phyloP scores from a whole-genome alignment of 2,113 vertebrate species.

The Actinemys pallida region DNA sequence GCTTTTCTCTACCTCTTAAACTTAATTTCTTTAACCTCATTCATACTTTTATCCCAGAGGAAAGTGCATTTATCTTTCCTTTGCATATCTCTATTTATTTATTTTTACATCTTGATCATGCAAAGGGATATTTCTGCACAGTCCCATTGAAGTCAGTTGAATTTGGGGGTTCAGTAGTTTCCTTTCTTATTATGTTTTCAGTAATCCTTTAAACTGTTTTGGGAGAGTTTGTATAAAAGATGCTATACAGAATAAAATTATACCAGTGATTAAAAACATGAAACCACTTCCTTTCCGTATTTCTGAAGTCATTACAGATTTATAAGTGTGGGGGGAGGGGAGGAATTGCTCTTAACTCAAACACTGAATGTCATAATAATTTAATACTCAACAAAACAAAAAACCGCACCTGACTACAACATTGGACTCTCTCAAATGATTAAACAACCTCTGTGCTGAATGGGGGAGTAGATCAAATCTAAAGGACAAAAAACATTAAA shows the following conservation, averaged over 20 bases:
- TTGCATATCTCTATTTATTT: neutral
- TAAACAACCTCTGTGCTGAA: neutral
- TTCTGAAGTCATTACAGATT: neutral
- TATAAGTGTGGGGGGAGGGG: neutral
- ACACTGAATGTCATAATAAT: neutral
- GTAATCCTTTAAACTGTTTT: neutral
- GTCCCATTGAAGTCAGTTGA: neutral
- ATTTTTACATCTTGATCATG: neutral
- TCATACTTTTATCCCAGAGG: accelerated
- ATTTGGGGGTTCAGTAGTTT: neutral
- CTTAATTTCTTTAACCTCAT: neutral
- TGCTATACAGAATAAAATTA: neutral
- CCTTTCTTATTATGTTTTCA: neutral
- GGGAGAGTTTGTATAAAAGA: neutral
- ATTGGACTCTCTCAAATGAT: neutral
- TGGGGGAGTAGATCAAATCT: neutral
- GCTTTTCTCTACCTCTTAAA: neutral
- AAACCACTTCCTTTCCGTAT: neutral
- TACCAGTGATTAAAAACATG: neutral
- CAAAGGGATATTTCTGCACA: neutral
- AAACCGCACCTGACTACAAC: neutral
- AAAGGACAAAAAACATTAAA: neutral
- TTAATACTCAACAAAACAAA: neutral
- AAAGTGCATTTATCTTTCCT: accelerated
- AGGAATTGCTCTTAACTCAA: neutral